phyloP scores from a whole-genome alignment of 2,888 invertebrate genomes.

The Drosophila setosimentum region DNA sequence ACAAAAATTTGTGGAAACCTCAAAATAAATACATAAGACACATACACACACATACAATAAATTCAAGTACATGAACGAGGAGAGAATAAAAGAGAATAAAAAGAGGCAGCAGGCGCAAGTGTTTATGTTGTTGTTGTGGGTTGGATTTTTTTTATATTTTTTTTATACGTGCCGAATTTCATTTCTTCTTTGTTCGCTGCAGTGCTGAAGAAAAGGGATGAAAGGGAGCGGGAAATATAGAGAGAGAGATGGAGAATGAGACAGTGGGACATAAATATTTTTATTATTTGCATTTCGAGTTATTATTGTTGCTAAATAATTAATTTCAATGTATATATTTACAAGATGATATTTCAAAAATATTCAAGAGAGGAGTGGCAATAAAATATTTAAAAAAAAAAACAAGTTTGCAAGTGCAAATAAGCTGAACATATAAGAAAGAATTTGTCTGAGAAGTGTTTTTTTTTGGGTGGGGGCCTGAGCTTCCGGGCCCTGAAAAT shows the following conservation, averaged over 20 bases:
- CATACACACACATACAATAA: slow-evolving; percentile 14
- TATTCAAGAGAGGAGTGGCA: slow-evolving; percentile 36
- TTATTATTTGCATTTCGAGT: slow-evolving; percentile 43
- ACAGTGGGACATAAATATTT: slow-evolving; percentile 27
- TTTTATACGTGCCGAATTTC: slow-evolving; percentile 49
- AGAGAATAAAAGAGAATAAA: slow-evolving; percentile 22
- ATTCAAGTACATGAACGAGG: slow-evolving; percentile 30
- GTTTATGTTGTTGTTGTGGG: slow-evolving; percentile 39
- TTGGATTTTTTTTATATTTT: neutral
- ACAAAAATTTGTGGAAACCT: slow-evolving; percentile 68
- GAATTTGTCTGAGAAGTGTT: neutral
- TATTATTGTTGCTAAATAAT: slow-evolving; percentile 49
- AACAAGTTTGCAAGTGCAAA: slow-evolving; percentile 51
- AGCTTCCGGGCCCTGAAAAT: slow-evolving; percentile 64
- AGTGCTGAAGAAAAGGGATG: slow-evolving; percentile 25
- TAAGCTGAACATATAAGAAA: slow-evolving; percentile 19
- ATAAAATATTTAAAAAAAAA: slow-evolving; percentile 23
- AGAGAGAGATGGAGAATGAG: neutral
- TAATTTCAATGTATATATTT: slow-evolving; percentile 45
- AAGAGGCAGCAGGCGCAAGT: slow-evolving; percentile 61
- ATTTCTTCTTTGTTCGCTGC: slow-evolving; percentile 62
- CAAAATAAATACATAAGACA: slow-evolving; percentile 49
- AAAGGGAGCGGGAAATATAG: neutral
- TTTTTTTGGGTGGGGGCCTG: slow-evolving; percentile 1
- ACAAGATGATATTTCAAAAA: slow-evolving; percentile 26